Conservation (phyloP, 2,113 vertebrate species). For the Casuarius casuarius region DNA sequence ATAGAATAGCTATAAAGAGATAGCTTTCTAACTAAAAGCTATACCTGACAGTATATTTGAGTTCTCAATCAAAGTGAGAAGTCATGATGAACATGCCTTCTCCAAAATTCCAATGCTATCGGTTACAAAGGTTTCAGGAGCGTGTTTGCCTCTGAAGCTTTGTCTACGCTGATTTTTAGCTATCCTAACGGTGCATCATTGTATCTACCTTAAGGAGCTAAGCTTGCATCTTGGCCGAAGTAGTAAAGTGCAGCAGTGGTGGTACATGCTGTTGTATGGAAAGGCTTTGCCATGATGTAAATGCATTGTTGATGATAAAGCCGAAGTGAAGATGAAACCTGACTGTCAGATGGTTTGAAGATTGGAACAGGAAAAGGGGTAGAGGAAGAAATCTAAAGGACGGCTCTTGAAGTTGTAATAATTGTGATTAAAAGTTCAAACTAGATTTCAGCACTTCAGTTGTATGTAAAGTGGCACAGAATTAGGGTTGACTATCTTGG, state of each 20-base stretch:
- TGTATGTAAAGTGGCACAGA: background rate
- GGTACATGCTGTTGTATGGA: background rate
- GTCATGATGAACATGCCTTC: background rate
- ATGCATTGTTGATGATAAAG: background rate
- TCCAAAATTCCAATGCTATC: no score
- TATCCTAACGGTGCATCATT: background rate
- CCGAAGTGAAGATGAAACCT: background rate
- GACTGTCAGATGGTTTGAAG: fast-evolving
- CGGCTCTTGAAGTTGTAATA: background rate
- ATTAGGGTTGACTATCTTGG: background rate
- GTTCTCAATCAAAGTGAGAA: background rate
- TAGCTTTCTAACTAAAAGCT: background rate
- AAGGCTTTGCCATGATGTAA: background rate
- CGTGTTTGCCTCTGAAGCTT: background rate
- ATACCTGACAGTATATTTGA: background rate
- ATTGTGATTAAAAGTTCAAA: background rate
- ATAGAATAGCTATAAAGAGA: background rate
- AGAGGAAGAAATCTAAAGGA: background rate
- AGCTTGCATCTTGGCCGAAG: background rate
- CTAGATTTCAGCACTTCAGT: background rate
- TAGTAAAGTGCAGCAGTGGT: background rate
- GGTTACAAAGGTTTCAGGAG: background rate
- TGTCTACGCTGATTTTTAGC: background rate
- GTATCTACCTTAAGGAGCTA: background rate
- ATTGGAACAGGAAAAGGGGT: background rate